Evolutionary conservation across 1,140 invertebrate species (phyloP).

Genomic region (Drosophila ohnishii): DNA sequence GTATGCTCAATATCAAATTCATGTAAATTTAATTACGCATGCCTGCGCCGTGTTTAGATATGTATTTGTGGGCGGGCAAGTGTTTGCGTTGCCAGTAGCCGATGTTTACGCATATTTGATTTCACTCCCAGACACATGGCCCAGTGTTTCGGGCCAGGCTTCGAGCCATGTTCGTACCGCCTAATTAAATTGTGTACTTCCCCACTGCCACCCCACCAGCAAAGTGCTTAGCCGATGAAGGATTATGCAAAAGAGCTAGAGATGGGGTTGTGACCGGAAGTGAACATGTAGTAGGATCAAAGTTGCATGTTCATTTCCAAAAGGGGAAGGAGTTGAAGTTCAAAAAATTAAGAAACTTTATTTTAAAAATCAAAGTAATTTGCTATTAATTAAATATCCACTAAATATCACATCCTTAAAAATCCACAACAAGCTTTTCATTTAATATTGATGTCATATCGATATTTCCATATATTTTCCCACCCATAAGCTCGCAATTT

Average conservation of each 20-base stretch:
- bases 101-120: conserved; percentile 78
- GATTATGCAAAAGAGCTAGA: conserved; percentile 28
- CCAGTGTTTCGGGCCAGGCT: conserved; percentile 9
- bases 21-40: conserved; percentile 81
- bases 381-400: no score
- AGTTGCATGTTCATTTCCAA: conserved; percentile 27
- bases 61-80: conserved; percentile 16
- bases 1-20: conserved; percentile 77
- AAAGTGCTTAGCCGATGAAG: conserved; percentile 45
- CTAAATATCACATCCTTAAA: not conserved
- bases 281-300: conserved; percentile 3
- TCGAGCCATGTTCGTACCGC: conserved; percentile 3
- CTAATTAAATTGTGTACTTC: conserved; percentile 67
- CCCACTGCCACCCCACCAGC: conserved; percentile 4
- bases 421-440: not conserved
- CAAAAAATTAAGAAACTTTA: not conserved
- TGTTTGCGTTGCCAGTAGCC: conserved; percentile 31
- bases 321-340: not conserved
- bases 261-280: not conserved
- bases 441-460: not conserved
- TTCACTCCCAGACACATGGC: conserved; percentile 40
- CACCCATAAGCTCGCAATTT: not conserved
- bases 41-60: conserved; percentile 65
- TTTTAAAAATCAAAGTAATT: no score
- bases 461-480: not conserved